Conservation (phyloP, 2,113 vertebrate genomes). For the western clawed frog (Xenopus tropicalis) region UCB_Xtro_10.0 CM004444.2:84397501-84398000, state of each 20-base stretch:
- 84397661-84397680: too few relatives aligned
- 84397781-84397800: constrained; percentile 13
- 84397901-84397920: constrained; percentile 33
- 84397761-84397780: background rate
- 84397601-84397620: too few relatives aligned
- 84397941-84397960: constrained; percentile 38
- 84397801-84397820: constrained; percentile 28
- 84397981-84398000: constrained; percentile 44
- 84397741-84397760: background rate
- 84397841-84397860: constrained; percentile 30
- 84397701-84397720: too few relatives aligned
- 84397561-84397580: too few relatives aligned
- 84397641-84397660: too few relatives aligned
- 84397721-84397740: background rate
- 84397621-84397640: too few relatives aligned
- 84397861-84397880: constrained; percentile 31
- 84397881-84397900: constrained; percentile 28
- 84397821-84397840: constrained; percentile 37
- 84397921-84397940: constrained; percentile 29
- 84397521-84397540: too few relatives aligned
- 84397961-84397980: constrained; percentile 42
- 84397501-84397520: too few relatives aligned
- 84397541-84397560: too few relatives aligned
- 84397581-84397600: too few relatives aligned
- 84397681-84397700: too few relatives aligned